Evolutionary conservation across 2,888 invertebrate genomes (phyloP), one percentile per base, ranked within the genome.

Genomic region (Volucella bombylans): DNA sequence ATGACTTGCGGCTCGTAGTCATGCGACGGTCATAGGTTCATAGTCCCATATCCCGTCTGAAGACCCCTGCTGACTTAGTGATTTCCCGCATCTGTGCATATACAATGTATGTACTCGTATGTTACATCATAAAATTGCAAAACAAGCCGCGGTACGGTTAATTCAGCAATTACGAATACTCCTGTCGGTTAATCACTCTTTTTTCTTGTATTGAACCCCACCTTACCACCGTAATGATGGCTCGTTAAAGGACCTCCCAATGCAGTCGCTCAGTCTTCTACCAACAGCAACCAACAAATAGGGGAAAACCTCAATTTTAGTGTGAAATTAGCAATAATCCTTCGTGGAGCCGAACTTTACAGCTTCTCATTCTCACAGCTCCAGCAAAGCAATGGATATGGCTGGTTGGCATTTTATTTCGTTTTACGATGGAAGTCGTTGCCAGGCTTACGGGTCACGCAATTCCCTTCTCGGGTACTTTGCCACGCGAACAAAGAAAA

Each of bases 231-330:
- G 41, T 57, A 83, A 79, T 76, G 61, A 79, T 61, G 59, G 23
- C 83, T 83, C 71, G 83, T 83, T 79, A 83, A 80, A 83, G 83
- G 83, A 83, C 83, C 80, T 83, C 83, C 83, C 62, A 83, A 79
- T 23, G 18, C 18, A 23, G 18, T 2, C 3, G 3, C 18, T 23
- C 18, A 23, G 2, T 39, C 50, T 69, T 43, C n/a, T 68, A 76
- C 31, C 9, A 55, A 47, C n/a, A 57, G 45, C 12, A 50, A 49
- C 3, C 6, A 8, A 62, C 18, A 55, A 64, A 43, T 14, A 59
- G 71, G 23, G 43, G 31, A 61, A 43, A 80, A 31, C 68, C 65
- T 65, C 71, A 67, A 62, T 79, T 79, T 71, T 61, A 79, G 83
- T 79, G 83, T 83, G 83, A 83, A 83, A 83, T 80, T 79, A 83